These are phyloP conservation scores for Thymelicus acteon DNA, from an alignment of 2,888 invertebrate species.

Conservation along the genomic window DNA sequence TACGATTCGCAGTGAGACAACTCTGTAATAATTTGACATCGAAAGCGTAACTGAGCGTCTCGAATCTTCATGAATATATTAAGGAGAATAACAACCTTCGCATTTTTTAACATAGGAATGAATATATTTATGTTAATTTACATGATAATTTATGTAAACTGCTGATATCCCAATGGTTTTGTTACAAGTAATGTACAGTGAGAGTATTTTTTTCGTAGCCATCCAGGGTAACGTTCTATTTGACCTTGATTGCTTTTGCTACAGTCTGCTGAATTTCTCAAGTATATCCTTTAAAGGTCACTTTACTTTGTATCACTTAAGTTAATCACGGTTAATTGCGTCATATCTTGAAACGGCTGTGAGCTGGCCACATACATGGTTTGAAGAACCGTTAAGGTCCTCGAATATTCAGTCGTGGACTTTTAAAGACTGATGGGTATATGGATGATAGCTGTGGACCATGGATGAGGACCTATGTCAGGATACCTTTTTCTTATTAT, in stretches of 20 bases:
- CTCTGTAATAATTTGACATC: conserved; percentile 6
- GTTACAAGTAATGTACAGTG: neutral
- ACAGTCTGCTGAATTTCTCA: no score
- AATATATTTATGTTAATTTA: conserved; percentile 20
- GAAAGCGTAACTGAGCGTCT: conserved; percentile 16
- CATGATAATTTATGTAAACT: conserved; percentile 12
- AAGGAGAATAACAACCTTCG: conserved; percentile 10
- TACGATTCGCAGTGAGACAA: neutral
- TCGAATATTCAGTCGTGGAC: no score
- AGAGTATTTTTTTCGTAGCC: neutral
- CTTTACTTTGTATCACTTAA: no score
- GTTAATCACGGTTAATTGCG: no score
- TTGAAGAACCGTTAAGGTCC: no score
- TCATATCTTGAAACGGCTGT: no score
- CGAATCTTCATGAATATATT: conserved; percentile 23
- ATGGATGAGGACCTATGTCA: no score
- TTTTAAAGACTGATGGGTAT: no score
- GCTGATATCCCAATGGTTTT: neutral
- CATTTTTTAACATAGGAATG: conserved; percentile 20
- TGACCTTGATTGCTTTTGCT: neutral
- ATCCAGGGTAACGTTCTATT: neutral
- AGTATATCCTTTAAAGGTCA: no score
- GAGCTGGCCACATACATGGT: no score
- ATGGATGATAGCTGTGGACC: no score
- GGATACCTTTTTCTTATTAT: no score